Evolutionary conservation across 2,113 vertebrate genomes (phyloP).

Genomic region (Chauna torquata): DNA sequence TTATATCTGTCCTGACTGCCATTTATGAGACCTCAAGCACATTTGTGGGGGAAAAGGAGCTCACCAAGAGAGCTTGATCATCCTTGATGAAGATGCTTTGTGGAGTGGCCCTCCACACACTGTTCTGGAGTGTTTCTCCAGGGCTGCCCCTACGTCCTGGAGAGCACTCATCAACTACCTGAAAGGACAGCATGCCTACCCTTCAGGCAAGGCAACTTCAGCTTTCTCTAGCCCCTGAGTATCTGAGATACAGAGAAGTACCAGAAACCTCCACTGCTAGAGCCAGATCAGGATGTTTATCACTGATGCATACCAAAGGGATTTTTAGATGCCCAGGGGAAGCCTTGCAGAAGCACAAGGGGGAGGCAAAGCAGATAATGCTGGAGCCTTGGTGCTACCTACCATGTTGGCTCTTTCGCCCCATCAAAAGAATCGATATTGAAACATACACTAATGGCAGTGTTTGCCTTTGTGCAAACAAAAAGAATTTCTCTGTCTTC

Average conservation of each 20-base stretch:
- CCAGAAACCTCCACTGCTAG: background rate
- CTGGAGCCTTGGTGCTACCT: background rate
- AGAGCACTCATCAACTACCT: background rate
- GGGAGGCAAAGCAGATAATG: background rate
- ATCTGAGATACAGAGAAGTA: background rate
- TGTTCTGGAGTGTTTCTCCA: background rate
- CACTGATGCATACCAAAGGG: background rate
- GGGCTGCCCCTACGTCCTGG: background rate
- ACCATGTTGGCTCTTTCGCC: background rate
- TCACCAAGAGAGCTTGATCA: background rate
- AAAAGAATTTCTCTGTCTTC: background rate
- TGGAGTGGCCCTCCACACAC: no score
- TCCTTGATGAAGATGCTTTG: fast-evolving
- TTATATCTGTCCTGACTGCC: background rate
- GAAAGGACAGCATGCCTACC: background rate
- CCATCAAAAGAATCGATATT: background rate
- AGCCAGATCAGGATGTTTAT: fast-evolving
- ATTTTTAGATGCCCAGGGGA: background rate
- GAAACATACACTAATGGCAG: background rate
- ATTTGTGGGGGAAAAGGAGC: background rate
- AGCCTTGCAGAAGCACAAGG: background rate
- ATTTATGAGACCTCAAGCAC: background rate
- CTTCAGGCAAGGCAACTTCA: background rate
- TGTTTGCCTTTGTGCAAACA: background rate
- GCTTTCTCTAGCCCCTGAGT: background rate